Base-by-base conservation (phyloP, 2,888 invertebrate species). In the Bursaphelenchus okinawaensis region DNA sequence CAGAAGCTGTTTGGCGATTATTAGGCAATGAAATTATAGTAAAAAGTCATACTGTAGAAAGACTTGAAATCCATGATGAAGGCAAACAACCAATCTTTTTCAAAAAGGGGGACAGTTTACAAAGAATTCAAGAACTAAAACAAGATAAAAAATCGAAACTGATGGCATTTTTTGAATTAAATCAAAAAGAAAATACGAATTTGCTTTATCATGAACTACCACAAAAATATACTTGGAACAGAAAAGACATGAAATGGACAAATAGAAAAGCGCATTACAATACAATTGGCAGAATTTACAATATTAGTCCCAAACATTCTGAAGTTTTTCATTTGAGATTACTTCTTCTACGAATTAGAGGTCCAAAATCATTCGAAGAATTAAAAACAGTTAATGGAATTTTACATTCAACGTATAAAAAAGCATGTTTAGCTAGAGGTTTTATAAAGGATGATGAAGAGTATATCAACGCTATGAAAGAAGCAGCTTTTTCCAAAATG, bases 1-100 rank as follows among this genome's bases (percentile, higher is more conserved):
- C 75, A 27, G 82, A 83, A 72, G 79, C 82, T 55, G 71, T 69
- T 58, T 79, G 77, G 77, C 65, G 81, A 40, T 57, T 82, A 22
- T 67, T 71, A 69, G 77, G 74, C 56, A 79, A 68, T 60, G 61
- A 68, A 29, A 62, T 68, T 31, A 22, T 62, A 12, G 64, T 63
- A 12, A 65, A 52, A 24, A 66, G 63, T 20, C 67, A 74, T 22
- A 23, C 31, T 4, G 50, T 74, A 4, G 51, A 31, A 20, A 19
- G 55, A 28, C 52, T 73, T 51, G 27, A 56, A 20, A 63, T 74
- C 0, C 74, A 74, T 31, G 50, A 74, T 52, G 57, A 54, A 19
- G 68, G 56, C 12, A 27, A 58, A 22, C 72, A 74, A 26, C 29
- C 54, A 9, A 52, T 66, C 19, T 52, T 55, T 9, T 70, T 52